phyloP scores from a whole-genome alignment of 35 echinoderm and acorn worm species.

The Nesometra sesokonis region DNA sequence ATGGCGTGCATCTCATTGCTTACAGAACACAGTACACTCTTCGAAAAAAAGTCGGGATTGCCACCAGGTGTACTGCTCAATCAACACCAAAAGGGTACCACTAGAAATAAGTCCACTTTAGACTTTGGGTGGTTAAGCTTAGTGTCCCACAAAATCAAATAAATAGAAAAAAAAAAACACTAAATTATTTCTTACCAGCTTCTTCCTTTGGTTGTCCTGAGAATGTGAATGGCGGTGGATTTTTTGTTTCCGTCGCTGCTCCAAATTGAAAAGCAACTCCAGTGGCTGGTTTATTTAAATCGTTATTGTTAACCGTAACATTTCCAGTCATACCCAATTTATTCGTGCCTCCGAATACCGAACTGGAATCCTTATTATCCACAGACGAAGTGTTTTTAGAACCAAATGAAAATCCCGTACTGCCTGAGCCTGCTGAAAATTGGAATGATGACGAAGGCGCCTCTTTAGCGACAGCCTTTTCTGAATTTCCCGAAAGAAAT shows the following conservation, averaged over 20 bases:
- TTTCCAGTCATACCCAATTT: neutral
- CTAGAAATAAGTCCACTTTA: conserved; percentile 11
- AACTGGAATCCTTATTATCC: neutral
- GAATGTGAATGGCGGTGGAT: neutral
- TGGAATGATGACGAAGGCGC: neutral
- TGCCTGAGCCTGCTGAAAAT: neutral
- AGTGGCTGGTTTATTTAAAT: neutral
- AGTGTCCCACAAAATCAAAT: neutral
- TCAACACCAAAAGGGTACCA: conserved; percentile 7
- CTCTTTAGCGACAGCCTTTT: neutral
- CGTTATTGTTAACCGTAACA: neutral
- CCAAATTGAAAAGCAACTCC: conserved; percentile 25
- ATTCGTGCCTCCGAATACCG: conserved; percentile 18
- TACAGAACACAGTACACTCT: too few relatives aligned
- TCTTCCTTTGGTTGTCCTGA: neutral
- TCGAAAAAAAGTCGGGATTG: too few relatives aligned
- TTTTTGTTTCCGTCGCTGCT: neutral
- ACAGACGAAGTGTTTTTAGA: neutral
- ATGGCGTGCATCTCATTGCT: too few relatives aligned
- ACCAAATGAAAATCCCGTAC: neutral
- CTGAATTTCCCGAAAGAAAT: neutral
- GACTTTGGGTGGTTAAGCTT: neutral
- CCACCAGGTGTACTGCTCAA: too few relatives aligned
- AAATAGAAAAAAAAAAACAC: conserved; percentile 17
- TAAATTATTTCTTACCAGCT: neutral